These are phyloP conservation scores for Eulithis testata DNA, from an alignment of 2,888 invertebrate species.

Conservation along the genomic window DNA sequence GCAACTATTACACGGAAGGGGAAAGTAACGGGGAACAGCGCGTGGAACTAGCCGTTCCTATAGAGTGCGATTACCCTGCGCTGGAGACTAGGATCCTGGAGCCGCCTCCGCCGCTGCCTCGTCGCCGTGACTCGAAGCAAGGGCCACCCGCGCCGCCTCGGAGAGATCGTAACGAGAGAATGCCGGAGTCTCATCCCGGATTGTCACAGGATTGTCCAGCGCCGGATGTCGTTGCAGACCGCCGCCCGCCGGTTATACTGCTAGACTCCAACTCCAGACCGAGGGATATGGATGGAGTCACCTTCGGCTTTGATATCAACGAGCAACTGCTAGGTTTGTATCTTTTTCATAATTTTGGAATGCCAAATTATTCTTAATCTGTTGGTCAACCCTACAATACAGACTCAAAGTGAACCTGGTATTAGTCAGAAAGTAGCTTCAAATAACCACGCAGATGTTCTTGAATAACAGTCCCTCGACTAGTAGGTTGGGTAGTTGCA, in stretches of 20 bases:
- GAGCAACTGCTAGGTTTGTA: conserved; percentile 85
- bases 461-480: too few species aligned
- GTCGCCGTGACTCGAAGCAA: conserved; percentile 36
- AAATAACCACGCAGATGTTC: too few species aligned
- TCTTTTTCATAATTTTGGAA: too few species aligned
- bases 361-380: too few species aligned
- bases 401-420: too few species aligned
- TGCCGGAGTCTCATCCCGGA: conserved; percentile 48
- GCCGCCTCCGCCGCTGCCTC: conserved; percentile 37
- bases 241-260: conserved; percentile 90
- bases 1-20: conserved; percentile 78
- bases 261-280: conserved; percentile 84
- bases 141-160: conserved; percentile 39
- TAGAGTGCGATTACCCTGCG: conserved; percentile 48
- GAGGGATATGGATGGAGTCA: conserved; percentile 87
- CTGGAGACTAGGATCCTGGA: conserved; percentile 37
- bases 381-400: too few species aligned
- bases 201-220: conserved; percentile 58
- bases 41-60: conserved; percentile 36
- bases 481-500: too few species aligned
- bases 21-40: conserved; percentile 40
- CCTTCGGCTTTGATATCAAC: conserved; percentile 92
- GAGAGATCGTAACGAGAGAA: conserved; percentile 33
- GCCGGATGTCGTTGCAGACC: conserved; percentile 75
- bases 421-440: too few species aligned